phyloP scores from a whole-genome alignment of 2,888 invertebrate species.

The Ectemnius continuus region DNA sequence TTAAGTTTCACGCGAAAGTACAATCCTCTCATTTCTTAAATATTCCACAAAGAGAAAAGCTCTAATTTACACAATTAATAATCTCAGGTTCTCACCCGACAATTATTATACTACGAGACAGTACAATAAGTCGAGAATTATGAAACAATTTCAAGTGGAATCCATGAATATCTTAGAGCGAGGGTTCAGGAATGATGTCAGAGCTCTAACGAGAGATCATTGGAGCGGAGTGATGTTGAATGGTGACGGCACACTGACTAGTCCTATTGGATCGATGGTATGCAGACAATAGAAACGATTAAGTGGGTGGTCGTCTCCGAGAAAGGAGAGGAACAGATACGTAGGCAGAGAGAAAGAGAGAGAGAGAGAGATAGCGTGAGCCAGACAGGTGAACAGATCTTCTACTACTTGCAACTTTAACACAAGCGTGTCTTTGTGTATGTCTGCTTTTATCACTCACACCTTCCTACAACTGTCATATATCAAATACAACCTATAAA shows the following conservation, averaged over 20 bases:
- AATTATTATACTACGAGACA: no score
- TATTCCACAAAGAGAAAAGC: no score
- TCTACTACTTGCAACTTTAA: conserved; percentile 3
- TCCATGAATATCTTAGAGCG: no score
- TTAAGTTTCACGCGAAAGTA: no score
- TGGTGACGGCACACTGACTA: conserved; percentile 17
- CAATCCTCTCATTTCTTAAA: no score
- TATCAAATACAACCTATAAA: no score
- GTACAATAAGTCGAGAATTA: background rate
- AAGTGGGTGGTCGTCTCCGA: conserved; percentile 11
- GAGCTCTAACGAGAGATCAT: conserved; percentile 26
- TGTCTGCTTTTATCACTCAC: no score
- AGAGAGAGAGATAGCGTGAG: no score
- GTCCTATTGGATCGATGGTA: conserved; percentile 17
- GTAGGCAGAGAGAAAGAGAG: no score
- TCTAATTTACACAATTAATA: background rate
- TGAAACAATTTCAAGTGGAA: background rate
- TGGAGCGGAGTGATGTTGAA: conserved; percentile 18
- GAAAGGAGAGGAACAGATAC: background rate
- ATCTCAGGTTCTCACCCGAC: no score
- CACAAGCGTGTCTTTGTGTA: no score
- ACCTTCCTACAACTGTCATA: no score
- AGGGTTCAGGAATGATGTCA: conserved; percentile 15
- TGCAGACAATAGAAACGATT: conserved; percentile 16
- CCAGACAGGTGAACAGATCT: background rate